These are phyloP conservation scores for Lepidostoma basale DNA, from an alignment of 1,140 invertebrate species.

Conservation along the genomic window DNA sequence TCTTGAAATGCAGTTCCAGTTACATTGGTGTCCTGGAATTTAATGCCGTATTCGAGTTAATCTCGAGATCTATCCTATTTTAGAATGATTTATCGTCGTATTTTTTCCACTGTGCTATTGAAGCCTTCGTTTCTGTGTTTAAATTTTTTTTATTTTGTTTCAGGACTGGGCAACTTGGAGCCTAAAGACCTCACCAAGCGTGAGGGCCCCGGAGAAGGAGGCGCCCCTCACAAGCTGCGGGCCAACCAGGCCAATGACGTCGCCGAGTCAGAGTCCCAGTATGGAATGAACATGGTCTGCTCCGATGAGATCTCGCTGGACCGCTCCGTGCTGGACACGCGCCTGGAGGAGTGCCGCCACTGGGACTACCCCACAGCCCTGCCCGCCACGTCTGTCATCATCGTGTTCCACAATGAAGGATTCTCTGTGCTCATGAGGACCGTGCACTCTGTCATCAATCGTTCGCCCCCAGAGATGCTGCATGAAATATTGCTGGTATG, in stretches of 20 bases:
- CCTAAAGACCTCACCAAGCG: constrained; percentile 64
- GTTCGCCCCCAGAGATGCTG: constrained; percentile 87
- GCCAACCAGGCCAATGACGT: constrained; percentile 77
- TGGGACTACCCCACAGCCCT: constrained; percentile 94
- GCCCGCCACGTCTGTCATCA: constrained; percentile 91
- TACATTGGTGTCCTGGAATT: too few relatives aligned
- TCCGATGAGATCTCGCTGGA: constrained; percentile 89
- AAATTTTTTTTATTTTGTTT: constrained; percentile 4
- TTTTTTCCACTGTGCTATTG: neutral
- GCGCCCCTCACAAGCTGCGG: constrained; percentile 75
- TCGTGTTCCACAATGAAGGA: constrained; percentile 99
- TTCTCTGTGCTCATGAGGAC: constrained; percentile 94
- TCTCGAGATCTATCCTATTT: too few relatives aligned
- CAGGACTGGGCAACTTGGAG: constrained; percentile 69
- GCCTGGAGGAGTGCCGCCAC: constrained; percentile 89
- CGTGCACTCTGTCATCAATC: constrained; percentile 94
- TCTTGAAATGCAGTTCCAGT: too few relatives aligned
- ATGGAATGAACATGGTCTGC: constrained; percentile 96
- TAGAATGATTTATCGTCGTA: neutral
- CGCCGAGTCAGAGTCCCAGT: constrained; percentile 78
- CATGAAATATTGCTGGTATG: constrained; percentile 91
- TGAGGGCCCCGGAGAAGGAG: constrained; percentile 83
- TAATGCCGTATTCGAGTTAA: too few relatives aligned
- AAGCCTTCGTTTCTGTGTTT: neutral
- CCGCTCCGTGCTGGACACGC: constrained; percentile 85